phyloP scores from a whole-genome alignment of 2,113 vertebrate genomes.

The Rhinolophus sinicus region DNA sequence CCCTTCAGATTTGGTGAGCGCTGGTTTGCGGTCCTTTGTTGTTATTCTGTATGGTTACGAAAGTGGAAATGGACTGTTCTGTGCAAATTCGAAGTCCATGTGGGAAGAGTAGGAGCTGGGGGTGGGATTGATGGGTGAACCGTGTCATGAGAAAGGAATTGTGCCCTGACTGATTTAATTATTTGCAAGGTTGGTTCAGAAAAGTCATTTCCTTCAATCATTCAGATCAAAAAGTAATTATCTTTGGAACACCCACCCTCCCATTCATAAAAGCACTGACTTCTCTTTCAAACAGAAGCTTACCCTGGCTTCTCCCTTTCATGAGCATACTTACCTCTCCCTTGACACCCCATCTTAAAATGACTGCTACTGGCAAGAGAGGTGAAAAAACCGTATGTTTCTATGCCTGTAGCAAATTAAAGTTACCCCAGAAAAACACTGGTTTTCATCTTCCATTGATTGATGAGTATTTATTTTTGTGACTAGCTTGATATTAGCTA shows the following conservation, averaged over 20 bases:
- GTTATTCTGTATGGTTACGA: rapidly evolving
- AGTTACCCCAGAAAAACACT: neutral
- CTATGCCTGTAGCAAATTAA: neutral
- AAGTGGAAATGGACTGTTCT: neutral
- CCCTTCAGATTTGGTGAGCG: neutral
- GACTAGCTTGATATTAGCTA: conserved; percentile 29
- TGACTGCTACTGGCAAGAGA: neutral
- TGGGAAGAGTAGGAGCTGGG: neutral
- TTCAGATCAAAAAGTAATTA: conserved; percentile 71
- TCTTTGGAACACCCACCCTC: conserved; percentile 61
- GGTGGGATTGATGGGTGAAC: conserved; percentile 24
- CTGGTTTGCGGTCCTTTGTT: neutral
- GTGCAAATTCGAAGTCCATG: rapidly evolving
- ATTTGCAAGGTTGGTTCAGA: conserved; percentile 57
- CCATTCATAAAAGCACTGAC: conserved; percentile 66
- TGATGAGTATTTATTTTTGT: neutral
- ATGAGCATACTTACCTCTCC: neutral
- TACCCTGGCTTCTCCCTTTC: neutral
- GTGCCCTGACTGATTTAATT: conserved; percentile 53
- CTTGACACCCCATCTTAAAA: neutral
- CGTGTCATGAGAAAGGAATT: neutral
- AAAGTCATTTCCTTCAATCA: conserved; percentile 75
- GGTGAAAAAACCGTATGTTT: neutral
- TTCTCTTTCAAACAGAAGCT: conserved; percentile 30
- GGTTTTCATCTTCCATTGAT: neutral